Evolutionary conservation across 2,888 invertebrate species (phyloP), one percentile per base, ranked within the genome.

Genomic region (Pseudeuparius sepicola): DNA sequence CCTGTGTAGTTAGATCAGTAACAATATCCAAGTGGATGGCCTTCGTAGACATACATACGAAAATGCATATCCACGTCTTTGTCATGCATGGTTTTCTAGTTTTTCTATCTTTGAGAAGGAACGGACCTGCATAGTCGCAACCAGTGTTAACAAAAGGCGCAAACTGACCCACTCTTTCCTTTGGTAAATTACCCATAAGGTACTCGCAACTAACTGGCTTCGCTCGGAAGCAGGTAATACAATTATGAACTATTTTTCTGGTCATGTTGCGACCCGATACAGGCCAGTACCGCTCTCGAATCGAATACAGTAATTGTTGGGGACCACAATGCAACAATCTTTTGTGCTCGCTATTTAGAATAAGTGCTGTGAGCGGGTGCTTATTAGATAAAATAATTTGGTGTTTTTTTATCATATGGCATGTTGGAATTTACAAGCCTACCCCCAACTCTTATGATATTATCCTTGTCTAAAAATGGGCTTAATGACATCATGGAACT

Each of bases 211-310:
- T 7, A 13, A 4, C 10, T 2, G 37, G 41, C 3, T 34, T 39
- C 5, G 14, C 29, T 14, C 15, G 20, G 10, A 3, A 25, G 25
- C 40, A 40, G 1, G 1, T 23, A 7, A 40, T 12, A 25, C 40
- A 40, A 2, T 23, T 23, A 7, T 28, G 9, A n/a, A 40, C 10
- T 10, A 40, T 11, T n/a, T 14, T 14, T 4, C 26, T 31, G n/a
- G 12, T 3, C 3, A 10, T n/a, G 14, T 29, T 34, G 14, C 34
- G 7, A 14, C 10, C 29, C 2, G 15, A 14, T 9, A 33, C 34
- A 12, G 28, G 34, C 37, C 37, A 37, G 31, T 44, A 49, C 23
- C 31, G 24, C 31, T 40, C 17, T 7, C 40, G 4, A 9, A 41
- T n/a, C 3, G 41, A 30, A 29, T 9, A 26, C 29, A 43, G 12